These are phyloP conservation scores for Atherix ibis DNA, from an alignment of 2,888 invertebrate species.

Conservation along the genomic window DNA sequence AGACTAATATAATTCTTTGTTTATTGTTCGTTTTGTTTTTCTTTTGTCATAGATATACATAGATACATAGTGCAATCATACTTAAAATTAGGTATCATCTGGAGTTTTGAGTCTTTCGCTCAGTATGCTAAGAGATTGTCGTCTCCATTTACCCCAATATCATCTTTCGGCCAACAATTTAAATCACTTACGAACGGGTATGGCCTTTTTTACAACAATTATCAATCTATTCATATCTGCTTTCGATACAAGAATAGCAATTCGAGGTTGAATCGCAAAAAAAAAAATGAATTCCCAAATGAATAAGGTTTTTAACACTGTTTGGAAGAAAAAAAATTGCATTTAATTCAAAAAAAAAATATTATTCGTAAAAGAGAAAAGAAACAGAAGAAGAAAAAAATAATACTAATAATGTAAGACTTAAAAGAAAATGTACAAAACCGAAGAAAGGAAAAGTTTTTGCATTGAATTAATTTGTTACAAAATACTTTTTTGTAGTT, in stretches of 20 bases:
- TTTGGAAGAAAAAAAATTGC: too few species aligned
- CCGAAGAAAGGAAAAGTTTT: too few species aligned
- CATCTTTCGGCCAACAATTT: constrained; percentile 50
- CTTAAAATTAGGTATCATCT: constrained; percentile 46
- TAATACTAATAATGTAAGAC: too few species aligned
- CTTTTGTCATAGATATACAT: constrained; percentile 2
- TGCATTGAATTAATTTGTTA: too few species aligned
- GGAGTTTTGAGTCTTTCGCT: constrained; percentile 56
- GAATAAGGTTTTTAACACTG: too few species aligned
- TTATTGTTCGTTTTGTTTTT: too few species aligned
- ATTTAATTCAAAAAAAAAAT: too few species aligned
- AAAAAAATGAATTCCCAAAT: too few species aligned
- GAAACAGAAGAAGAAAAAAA: neutral
- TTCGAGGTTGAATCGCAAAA: neutral
- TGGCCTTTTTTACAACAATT: constrained; percentile 56
- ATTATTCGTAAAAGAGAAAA: too few species aligned
- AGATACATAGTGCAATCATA: too few species aligned
- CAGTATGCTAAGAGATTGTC: constrained; percentile 61
- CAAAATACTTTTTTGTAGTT: too few species aligned
- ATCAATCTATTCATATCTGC: constrained; percentile 62
- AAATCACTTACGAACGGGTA: constrained; percentile 53
- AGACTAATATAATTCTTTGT: constrained; percentile 15
- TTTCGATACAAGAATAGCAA: constrained; percentile 46
- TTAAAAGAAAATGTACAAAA: too few species aligned
- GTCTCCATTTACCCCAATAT: constrained; percentile 53